Conservation (phyloP, 2,113 vertebrate species). For the Stigmatopora argus region DNA sequence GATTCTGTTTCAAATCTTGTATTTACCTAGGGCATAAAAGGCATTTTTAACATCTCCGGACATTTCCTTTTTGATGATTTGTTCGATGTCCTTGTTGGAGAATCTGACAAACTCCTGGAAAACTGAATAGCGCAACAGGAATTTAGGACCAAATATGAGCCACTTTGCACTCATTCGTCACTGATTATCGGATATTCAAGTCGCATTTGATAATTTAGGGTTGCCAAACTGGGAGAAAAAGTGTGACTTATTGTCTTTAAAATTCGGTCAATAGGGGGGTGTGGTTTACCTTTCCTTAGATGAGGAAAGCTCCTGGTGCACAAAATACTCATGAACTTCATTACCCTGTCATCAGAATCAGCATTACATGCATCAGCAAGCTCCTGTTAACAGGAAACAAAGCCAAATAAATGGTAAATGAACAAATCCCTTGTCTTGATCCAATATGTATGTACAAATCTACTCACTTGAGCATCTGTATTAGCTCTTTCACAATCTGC, state of each 20-base stretch:
- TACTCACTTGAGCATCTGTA: conserved; percentile 83
- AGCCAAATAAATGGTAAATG: conserved; percentile 12
- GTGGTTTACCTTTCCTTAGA: conserved; percentile 81
- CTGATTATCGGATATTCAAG: too few species aligned
- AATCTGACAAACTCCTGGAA: conserved; percentile 92
- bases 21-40: conserved; percentile 86
- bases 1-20: not conserved
- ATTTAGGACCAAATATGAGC: not conserved
- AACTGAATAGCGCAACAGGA: conserved; percentile 63
- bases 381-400: conserved; percentile 66
- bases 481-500: conserved; percentile 72
- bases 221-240: not conserved
- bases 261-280: not conserved
- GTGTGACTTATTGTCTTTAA: not conserved
- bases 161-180: conserved; percentile 2
- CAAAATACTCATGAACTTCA: conserved; percentile 88
- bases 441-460: not conserved
- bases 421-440: not conserved
- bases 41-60: conserved; percentile 85
- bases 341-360: conserved; percentile 82
- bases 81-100: conserved; percentile 92
- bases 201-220: too few species aligned
- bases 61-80: conserved; percentile 91
- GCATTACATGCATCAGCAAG: conserved; percentile 82
- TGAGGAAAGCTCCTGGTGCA: conserved; percentile 91